Percentiles rank a stretch among this genome's conserved stretches.
Conservation (phyloP, 2,888 invertebrate species). For the Stenolophus ochropezus region DNA sequence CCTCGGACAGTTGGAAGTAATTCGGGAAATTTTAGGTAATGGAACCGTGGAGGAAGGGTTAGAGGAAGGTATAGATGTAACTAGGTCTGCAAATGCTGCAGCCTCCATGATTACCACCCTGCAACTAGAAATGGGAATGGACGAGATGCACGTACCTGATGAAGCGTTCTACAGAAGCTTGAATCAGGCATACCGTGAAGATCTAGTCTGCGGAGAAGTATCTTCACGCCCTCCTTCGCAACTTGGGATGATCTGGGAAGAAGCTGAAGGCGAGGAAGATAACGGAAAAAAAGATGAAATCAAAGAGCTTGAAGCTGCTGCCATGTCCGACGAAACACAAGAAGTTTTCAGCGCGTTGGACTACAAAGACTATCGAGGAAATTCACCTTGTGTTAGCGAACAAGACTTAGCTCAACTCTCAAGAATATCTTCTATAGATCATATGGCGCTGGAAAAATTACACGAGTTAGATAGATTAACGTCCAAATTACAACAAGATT, state of each 20-base stretch:
- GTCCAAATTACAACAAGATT: slow-evolving; percentile 85
- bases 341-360: slow-evolving; percentile 85
- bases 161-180: slow-evolving; percentile 92
- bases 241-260: slow-evolving; percentile 91
- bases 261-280: slow-evolving; percentile 84
- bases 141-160: slow-evolving; percentile 81
- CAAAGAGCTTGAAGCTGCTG: slow-evolving; percentile 73
- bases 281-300: slow-evolving; percentile 68
- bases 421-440: slow-evolving; percentile 84
- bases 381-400: slow-evolving; percentile 84
- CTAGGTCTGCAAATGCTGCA: slow-evolving; percentile 69
- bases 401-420: slow-evolving; percentile 86
- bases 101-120: slow-evolving; percentile 70
- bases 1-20: slow-evolving; percentile 76
- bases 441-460: slow-evolving; percentile 85
- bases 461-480: slow-evolving; percentile 86
- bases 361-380: slow-evolving; percentile 86
- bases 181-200: slow-evolving; percentile 91
- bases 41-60: slow-evolving; percentile 81
- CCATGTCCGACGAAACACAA: slow-evolving; percentile 75
- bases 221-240: slow-evolving; percentile 82
- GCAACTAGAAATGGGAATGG: slow-evolving; percentile 70
- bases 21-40: slow-evolving; percentile 80
- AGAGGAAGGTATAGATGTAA: slow-evolving; percentile 79
- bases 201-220: slow-evolving; percentile 77